Evolutionary conservation across 2,888 invertebrate genomes (phyloP).

Genomic region (Caenorhabditis becei): DNA sequence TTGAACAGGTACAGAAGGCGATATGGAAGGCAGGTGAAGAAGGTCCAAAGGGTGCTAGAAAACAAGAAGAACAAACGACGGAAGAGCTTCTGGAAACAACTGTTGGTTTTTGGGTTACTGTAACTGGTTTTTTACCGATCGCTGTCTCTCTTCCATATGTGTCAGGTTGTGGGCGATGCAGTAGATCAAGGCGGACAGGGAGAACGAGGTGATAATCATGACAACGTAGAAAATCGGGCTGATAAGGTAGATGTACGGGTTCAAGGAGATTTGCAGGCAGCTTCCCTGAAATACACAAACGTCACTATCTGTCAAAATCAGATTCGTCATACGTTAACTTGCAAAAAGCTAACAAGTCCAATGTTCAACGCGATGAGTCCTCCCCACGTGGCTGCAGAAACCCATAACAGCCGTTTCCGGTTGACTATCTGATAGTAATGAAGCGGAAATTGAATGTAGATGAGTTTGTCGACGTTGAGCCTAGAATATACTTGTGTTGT

Average conservation of each 20-base stretch:
- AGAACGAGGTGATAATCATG: conserved; percentile 77
- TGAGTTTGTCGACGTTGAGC: conserved; percentile 78
- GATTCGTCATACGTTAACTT: conserved; percentile 65
- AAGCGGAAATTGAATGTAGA: conserved; percentile 80
- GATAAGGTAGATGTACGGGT: conserved; percentile 64
- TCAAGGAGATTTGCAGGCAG: conserved; percentile 51
- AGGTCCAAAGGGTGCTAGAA: conserved; percentile 81
- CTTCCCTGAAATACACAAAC: conserved; percentile 39
- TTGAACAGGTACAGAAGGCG: conserved; percentile 75
- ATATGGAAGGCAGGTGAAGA: conserved; percentile 80
- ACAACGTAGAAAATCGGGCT: conserved; percentile 76
- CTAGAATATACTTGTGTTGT: conserved; percentile 59
- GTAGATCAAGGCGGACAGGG: conserved; percentile 78
- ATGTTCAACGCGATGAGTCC: conserved; percentile 68
- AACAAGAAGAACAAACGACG: conserved; percentile 80
- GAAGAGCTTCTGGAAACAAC: conserved; percentile 75
- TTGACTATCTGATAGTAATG: conserved; percentile 79
- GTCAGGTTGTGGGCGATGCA: conserved; percentile 78
- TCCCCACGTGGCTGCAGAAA: conserved; percentile 75
- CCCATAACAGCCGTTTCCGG: conserved; percentile 68
- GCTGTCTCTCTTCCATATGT: conserved; percentile 72
- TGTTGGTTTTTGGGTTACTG: not conserved
- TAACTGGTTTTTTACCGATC: conserved; percentile 65
- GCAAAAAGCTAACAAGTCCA: conserved; percentile 71
- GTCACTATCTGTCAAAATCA: not conserved